Percentiles rank a stretch among this genome's conserved stretches.
phyloP scores from a whole-genome alignment of 2,797 vertebrate genomes.

The Labeo calbasu region DNA sequence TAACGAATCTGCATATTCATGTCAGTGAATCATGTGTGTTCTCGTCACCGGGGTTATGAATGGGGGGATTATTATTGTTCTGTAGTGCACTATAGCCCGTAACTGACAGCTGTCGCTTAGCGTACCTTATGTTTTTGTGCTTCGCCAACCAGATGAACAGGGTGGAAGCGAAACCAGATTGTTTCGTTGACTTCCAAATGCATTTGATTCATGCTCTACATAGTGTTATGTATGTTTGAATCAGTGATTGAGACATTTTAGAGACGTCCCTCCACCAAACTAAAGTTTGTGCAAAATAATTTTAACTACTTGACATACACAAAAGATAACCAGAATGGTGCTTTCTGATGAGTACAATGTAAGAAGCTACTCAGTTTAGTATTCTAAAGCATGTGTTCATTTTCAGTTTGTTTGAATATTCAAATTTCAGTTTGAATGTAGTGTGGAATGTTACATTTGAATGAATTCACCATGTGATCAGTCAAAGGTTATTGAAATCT shows the following conservation, averaged over 20 bases:
- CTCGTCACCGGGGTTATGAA: conserved; percentile 8
- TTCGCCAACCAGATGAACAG: conserved; percentile 53
- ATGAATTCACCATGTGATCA: not conserved
- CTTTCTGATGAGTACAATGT: not conserved
- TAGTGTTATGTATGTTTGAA: not conserved
- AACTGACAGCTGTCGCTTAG: conserved; percentile 71
- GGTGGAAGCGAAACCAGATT: conserved; percentile 51
- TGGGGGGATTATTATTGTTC: conserved; percentile 36
- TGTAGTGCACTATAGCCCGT: conserved; percentile 59
- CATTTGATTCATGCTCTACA: not conserved
- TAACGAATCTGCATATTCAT: conserved; percentile 21
- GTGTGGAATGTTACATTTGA: not conserved
- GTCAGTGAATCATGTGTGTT: not conserved
- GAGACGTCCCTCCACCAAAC: not conserved
- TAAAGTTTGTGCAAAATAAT: not conserved
- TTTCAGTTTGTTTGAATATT: not conserved
- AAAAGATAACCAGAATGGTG: not conserved
- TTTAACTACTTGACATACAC: not conserved
- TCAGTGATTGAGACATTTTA: not conserved
- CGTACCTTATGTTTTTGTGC: conserved; percentile 49
- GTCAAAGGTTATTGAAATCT: not conserved
- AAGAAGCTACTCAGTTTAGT: not conserved
- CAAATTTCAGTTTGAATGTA: not conserved
- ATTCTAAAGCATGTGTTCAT: not conserved
- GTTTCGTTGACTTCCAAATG: not conserved